These are phyloP conservation scores for Chunga burmeisteri DNA, from an alignment of 2,113 vertebrate species.

Conservation along the genomic window DNA sequence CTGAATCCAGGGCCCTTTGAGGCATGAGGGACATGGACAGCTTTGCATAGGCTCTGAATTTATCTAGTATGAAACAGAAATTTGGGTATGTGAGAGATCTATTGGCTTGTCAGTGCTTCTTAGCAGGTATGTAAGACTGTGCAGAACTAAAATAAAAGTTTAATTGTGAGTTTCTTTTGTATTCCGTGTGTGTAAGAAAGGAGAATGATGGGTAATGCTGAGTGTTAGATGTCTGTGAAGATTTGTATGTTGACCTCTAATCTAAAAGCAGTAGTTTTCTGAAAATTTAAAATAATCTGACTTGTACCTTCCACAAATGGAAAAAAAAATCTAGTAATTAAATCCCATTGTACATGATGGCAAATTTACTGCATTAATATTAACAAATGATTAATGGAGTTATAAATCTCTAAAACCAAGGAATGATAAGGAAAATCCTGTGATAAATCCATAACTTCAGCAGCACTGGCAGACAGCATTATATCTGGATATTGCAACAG, in stretches of 20 bases:
- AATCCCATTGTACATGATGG: background rate
- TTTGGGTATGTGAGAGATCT: background rate
- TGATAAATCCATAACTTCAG: background rate
- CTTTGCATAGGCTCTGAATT: background rate
- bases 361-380: conserved; percentile 11
- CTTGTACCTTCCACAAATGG: background rate
- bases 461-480: background rate
- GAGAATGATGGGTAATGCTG: background rate
- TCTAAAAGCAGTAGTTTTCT: background rate
- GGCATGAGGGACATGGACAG: background rate
- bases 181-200: background rate
- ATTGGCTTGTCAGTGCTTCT: background rate
- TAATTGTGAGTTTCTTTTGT: background rate
- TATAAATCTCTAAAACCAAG: conserved; percentile 11
- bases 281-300: background rate
- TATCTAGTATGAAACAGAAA: background rate
- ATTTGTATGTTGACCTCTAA: background rate
- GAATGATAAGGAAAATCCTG: conserved; percentile 24
- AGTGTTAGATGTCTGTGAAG: background rate
- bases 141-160: background rate
- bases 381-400: conserved; percentile 20
- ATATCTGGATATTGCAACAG: background rate
- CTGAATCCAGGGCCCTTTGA: background rate
- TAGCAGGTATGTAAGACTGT: background rate
- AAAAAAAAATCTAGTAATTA: background rate